Conservation (phyloP, 2,888 invertebrate species). For the Allacma fusca region DNA sequence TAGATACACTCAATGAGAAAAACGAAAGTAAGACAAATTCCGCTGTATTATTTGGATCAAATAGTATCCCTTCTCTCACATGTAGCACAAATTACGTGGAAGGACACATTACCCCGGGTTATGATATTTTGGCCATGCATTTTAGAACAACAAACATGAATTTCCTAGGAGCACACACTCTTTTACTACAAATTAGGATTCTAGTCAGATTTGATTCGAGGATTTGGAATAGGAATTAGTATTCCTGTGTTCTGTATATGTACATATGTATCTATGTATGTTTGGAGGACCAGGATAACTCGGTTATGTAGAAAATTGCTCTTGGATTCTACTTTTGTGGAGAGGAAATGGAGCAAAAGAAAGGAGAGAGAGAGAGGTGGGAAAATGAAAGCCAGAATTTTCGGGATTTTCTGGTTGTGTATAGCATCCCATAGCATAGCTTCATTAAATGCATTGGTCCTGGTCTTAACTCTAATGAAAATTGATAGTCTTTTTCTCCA, state of each 20-base stretch:
- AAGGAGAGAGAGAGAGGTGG: background rate
- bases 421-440: slow-evolving; percentile 34
- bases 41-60: no score
- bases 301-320: no score
- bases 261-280: no score
- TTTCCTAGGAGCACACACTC: background rate
- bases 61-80: no score
- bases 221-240: background rate
- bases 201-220: slow-evolving; percentile 17
- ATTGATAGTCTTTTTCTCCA: slow-evolving; percentile 60
- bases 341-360: no score
- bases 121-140: background rate
- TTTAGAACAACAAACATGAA: background rate
- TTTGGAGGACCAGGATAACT: no score
- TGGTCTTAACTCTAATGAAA: slow-evolving; percentile 61
- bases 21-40: no score
- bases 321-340: no score
- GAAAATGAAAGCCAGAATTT: slow-evolving; percentile 14
- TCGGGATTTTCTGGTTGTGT: background rate
- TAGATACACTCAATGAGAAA: no score
- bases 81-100: no score
- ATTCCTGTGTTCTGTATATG: no score
- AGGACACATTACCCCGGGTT: background rate
- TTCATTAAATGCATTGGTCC: slow-evolving; percentile 59
- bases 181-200: background rate